Evolutionary conservation across 1,140 invertebrate species (phyloP).

Genomic region (Pinna nobilis): DNA sequence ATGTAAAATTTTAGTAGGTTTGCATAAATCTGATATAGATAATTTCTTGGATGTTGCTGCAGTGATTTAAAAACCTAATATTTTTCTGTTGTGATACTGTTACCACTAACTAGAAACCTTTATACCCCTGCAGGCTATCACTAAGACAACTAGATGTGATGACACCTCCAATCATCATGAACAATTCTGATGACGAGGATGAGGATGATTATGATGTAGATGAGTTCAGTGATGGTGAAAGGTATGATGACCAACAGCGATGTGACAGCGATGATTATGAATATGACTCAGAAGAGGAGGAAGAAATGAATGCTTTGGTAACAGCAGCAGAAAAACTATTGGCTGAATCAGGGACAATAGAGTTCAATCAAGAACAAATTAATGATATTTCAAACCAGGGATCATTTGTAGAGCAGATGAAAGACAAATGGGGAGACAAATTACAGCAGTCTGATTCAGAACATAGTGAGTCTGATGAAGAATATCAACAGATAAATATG

Average conservation of each 20-base stretch:
- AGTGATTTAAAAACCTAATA: not conserved
- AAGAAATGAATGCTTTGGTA: constrained; percentile 26
- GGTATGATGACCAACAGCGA: constrained; percentile 1
- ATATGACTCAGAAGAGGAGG: constrained; percentile 25
- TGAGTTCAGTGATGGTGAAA: constrained; percentile 30
- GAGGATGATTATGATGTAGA: constrained; percentile 29
- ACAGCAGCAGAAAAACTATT: constrained; percentile 33
- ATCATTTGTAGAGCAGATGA: not conserved
- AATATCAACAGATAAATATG: not conserved
- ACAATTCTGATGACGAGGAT: constrained; percentile 23
- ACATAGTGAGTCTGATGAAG: not conserved
- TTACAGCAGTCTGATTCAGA: constrained; percentile 3
- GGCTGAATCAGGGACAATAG: constrained; percentile 17
- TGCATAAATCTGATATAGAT: not conserved
- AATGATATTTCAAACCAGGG: not conserved
- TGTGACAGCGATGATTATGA: constrained; percentile 1
- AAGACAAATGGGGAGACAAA: not conserved
- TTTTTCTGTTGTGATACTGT: not conserved
- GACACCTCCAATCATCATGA: constrained; percentile 47
- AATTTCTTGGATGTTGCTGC: not conserved
- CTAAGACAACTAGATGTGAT: constrained; percentile 34
- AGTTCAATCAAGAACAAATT: constrained; percentile 10
- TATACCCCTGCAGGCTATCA: constrained; percentile 24
- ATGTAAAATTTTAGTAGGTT: not conserved
- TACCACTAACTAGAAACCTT: not conserved